Percentiles rank a stretch among this genome's conserved stretches.
Conservation (phyloP, 2,113 vertebrate species). For the Neodontobutis hainanensis region DNA sequence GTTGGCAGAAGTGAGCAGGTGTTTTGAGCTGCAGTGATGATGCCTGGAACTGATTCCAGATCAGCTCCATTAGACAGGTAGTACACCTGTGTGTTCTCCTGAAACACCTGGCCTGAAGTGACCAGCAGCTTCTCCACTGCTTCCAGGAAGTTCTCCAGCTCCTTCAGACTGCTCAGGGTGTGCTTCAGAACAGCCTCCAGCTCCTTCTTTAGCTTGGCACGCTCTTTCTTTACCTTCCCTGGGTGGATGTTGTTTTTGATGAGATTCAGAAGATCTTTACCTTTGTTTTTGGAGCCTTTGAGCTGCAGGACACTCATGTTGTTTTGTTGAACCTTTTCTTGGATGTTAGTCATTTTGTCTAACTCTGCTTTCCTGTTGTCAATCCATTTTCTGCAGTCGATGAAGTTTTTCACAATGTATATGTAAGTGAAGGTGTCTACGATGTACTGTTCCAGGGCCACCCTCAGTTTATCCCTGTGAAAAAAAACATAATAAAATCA, state of each 20-base stretch:
- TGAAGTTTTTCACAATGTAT: slow-evolving; percentile 42
- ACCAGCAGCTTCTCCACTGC: slow-evolving; percentile 75
- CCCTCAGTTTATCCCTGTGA: neutral
- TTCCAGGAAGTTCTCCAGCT: slow-evolving; percentile 67
- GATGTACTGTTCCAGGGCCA: slow-evolving; percentile 32
- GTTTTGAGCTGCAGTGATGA: slow-evolving; percentile 41
- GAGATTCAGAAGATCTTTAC: neutral
- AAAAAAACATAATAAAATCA: no score
- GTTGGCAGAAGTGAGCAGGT: slow-evolving; percentile 62
- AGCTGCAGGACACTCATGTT: no score
- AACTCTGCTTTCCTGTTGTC: slow-evolving; percentile 33
- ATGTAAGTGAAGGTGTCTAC: slow-evolving; percentile 40
- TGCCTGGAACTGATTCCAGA: slow-evolving; percentile 23
- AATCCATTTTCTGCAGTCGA: slow-evolving; percentile 32
- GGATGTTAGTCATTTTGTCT: slow-evolving; percentile 48
- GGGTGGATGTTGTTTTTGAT: no score
- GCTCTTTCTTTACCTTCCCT: slow-evolving; percentile 9
- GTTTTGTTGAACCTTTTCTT: slow-evolving; percentile 15
- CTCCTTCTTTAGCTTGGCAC: slow-evolving; percentile 55
- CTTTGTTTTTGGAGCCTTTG: neutral
- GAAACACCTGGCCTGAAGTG: slow-evolving; percentile 72
- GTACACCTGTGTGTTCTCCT: slow-evolving; percentile 21
- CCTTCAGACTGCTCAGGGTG: slow-evolving; percentile 62
- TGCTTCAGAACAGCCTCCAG: slow-evolving; percentile 51
- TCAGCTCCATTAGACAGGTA: slow-evolving; percentile 36